These are phyloP conservation scores for Bufo gargarizans DNA, from an alignment of 2,113 vertebrate species.

Conservation along the genomic window DNA sequence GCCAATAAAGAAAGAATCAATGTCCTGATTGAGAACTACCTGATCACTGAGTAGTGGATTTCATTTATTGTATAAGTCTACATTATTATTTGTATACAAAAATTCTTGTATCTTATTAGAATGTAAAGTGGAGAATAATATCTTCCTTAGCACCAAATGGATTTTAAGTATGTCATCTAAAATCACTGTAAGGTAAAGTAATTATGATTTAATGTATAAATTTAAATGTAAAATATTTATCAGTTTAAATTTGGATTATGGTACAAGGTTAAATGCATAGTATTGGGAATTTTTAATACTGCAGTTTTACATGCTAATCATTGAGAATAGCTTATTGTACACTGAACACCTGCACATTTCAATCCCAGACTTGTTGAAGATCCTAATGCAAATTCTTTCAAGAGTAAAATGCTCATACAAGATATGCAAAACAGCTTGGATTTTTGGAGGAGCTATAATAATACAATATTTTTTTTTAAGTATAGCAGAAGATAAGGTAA, in stretches of 20 bases:
- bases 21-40: no score
- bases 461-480: slow-evolving; percentile 47
- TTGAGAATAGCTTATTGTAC: slow-evolving; percentile 23
- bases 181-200: neutral
- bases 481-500: slow-evolving; percentile 48
- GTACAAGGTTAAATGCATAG: slow-evolving; percentile 1
- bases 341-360: slow-evolving; percentile 40
- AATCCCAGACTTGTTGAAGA: slow-evolving; percentile 21
- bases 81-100: slow-evolving; percentile 6
- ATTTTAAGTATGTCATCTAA: neutral
- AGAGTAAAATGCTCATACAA: slow-evolving; percentile 40
- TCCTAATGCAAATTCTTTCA: slow-evolving; percentile 44
- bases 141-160: neutral
- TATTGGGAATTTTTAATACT: neutral
- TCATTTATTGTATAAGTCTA: no score
- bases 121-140: neutral
- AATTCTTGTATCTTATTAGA: neutral
- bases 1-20: no score
- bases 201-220: neutral
- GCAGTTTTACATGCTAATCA: slow-evolving; percentile 8
- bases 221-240: neutral
- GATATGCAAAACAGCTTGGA: slow-evolving; percentile 48
- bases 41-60: no score
- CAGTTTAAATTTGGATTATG: neutral
- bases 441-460: slow-evolving; percentile 41